A percentile compares a stretch with the other conserved stretches of the same genome.
phyloP scores from a whole-genome alignment of 2,797 vertebrate species.

The Botia almorhae region DNA sequence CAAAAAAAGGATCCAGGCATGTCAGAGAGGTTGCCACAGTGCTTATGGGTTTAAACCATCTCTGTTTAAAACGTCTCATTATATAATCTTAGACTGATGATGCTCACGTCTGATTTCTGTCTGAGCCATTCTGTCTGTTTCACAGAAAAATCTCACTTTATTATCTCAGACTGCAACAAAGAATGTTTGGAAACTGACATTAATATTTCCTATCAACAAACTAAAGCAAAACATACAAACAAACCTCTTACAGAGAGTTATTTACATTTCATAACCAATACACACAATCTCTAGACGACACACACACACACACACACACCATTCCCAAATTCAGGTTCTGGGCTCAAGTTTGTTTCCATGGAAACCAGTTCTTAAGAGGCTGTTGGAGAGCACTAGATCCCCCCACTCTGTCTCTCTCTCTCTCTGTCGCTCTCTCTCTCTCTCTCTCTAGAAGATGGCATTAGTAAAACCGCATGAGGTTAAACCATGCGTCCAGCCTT shows the following conservation, averaged over 20 bases:
- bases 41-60: too few relatives aligned
- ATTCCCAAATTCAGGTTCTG: slow-evolving; percentile 24
- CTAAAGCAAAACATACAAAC: background rate
- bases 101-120: too few relatives aligned
- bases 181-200: background rate
- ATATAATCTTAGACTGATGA: too few relatives aligned
- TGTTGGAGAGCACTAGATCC: slow-evolving; percentile 1
- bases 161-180: too few relatives aligned
- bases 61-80: too few relatives aligned
- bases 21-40: too few relatives aligned
- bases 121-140: too few relatives aligned
- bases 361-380: slow-evolving; percentile 51
- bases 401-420: too few relatives aligned
- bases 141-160: too few relatives aligned
- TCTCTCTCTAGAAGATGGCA: slow-evolving; percentile 6
- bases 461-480: slow-evolving; percentile 12
- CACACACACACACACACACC: slow-evolving; percentile 2
- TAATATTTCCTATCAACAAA: background rate
- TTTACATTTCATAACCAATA: slow-evolving; percentile 55
- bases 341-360: slow-evolving; percentile 52
- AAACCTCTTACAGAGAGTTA: background rate
- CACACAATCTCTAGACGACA: slow-evolving; percentile 24
- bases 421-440: slow-evolving; percentile 44
- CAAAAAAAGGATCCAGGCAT: too few relatives aligned
- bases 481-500: background rate